Percentiles rank a stretch among this genome's conserved stretches.
Evolutionary conservation across 2,888 invertebrate genomes (phyloP).

Genomic region (Theristus sp.): DNA sequence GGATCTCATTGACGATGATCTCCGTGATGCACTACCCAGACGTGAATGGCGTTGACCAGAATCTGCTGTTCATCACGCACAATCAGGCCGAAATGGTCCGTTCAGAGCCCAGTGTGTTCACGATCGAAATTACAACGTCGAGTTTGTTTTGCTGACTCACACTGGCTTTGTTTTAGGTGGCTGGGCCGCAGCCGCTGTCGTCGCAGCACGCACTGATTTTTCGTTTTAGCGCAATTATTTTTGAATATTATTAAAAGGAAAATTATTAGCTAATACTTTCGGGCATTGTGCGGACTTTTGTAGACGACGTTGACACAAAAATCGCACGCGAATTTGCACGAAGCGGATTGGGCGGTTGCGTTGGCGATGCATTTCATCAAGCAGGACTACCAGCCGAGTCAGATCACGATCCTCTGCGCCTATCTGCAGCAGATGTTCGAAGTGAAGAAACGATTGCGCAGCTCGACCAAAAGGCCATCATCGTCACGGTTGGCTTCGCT

Average conservation of each 20-base stretch:
- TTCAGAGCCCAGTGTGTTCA: background rate
- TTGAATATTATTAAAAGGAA: too few relatives aligned
- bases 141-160: background rate
- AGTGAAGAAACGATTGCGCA: constrained; percentile 32
- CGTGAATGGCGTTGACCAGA: constrained; percentile 43
- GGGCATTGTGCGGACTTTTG: too few relatives aligned
- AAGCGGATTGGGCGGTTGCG: background rate
- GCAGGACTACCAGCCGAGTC: constrained; percentile 41
- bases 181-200: background rate
- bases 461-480: background rate
- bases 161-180: background rate
- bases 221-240: too few relatives aligned
- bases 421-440: constrained; percentile 51
- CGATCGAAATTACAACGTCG: background rate
- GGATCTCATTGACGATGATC: constrained; percentile 32
- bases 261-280: too few relatives aligned
- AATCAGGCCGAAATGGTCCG: background rate
- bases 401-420: constrained; percentile 53
- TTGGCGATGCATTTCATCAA: constrained; percentile 36
- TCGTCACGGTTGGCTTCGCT: background rate
- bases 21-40: constrained; percentile 41
- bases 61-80: constrained; percentile 17
- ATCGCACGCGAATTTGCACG: background rate
- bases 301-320: background rate
- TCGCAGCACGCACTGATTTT: too few relatives aligned